Evolutionary conservation across 2,888 invertebrate species (phyloP).

Genomic region (Spodoptera picta): DNA sequence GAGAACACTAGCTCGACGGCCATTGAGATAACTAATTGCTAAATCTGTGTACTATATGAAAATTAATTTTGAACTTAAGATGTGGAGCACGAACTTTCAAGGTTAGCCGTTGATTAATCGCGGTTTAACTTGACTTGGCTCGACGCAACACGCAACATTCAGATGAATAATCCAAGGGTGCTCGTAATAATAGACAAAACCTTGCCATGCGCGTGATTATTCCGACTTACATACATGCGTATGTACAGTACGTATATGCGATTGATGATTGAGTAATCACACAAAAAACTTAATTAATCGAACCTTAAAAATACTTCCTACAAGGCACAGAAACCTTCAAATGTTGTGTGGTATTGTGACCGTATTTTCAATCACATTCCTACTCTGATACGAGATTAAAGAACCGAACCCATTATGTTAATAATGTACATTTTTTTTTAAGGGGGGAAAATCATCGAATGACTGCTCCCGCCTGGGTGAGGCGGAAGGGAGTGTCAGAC

Average conservation of each 20-base stretch:
- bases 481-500: too few species aligned
- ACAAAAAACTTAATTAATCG: constrained; percentile 35
- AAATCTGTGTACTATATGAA: constrained; percentile 64
- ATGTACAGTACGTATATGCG: constrained; percentile 23
- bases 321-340: constrained; percentile 4
- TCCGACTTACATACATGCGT: constrained; percentile 16
- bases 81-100: constrained; percentile 71
- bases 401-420: constrained; percentile 62
- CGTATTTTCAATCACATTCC: constrained; percentile 26
- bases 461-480: too few species aligned
- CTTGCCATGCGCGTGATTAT: constrained; percentile 54
- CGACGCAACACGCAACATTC: constrained; percentile 57
- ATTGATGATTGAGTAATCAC: constrained; percentile 24
- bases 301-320: constrained; percentile 17
- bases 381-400: constrained; percentile 37
- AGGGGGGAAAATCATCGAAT: too few species aligned
- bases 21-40: constrained; percentile 51
- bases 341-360: constrained; percentile 9
- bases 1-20: constrained; percentile 22
- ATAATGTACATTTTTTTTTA: too few species aligned
- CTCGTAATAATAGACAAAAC: constrained; percentile 59
- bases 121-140: constrained; percentile 63
- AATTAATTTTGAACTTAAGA: constrained; percentile 70
- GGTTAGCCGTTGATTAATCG: constrained; percentile 78
- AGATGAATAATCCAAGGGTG: constrained; percentile 64